Base-by-base conservation (phyloP, 2,797 vertebrate genomes). In the Molossus molossus region DNA sequence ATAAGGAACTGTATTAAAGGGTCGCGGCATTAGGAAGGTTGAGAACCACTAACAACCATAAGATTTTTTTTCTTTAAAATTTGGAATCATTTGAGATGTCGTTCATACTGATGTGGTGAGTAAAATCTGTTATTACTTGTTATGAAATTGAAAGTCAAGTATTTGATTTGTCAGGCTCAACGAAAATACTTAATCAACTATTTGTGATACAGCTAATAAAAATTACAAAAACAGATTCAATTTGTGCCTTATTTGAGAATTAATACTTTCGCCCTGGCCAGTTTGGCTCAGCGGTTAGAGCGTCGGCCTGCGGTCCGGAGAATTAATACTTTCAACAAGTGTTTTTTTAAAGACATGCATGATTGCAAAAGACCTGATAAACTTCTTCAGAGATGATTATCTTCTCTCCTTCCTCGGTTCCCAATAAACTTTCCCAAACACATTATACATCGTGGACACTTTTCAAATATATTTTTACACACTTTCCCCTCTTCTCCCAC, bases 71-170 rank as follows among this genome's bases (percentile, higher is more conserved):
- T n/a, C 50, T 82, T 69, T 70, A 84, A 37, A 77, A 85, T 14
- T 48, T 91, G 20, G 12, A 84, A 50, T 77, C 13, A 87, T 33
- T 91, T 87, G 29, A 87, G 62, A 77, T 73, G n/a, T 80, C 33
- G 84, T 81, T 80, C 87, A 55, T 17, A 58, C 6, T 1, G 21
- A 57, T 37, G 83, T 53, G 18, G 21, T 57, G 33, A 87, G 64
- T 37, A 90, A 88, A 87, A n/a, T 37, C 57, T 90, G 18, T 40
- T 93, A 92, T 87, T 57, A 23, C 25, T 95, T 76, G 84, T 91
- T 69, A 77, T 48, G 80, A 94, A 88, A 76, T 37, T 58, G 17
- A 76, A 87, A 92, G 50, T 72, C 76, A 81, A 62, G 76, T 9
- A 81, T 50, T 87, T 81, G 37, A 76, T 29, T 95, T 76, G 55